Base-by-base conservation (phyloP, 2,888 invertebrate species). In the Zaprionus lineosus region DNA sequence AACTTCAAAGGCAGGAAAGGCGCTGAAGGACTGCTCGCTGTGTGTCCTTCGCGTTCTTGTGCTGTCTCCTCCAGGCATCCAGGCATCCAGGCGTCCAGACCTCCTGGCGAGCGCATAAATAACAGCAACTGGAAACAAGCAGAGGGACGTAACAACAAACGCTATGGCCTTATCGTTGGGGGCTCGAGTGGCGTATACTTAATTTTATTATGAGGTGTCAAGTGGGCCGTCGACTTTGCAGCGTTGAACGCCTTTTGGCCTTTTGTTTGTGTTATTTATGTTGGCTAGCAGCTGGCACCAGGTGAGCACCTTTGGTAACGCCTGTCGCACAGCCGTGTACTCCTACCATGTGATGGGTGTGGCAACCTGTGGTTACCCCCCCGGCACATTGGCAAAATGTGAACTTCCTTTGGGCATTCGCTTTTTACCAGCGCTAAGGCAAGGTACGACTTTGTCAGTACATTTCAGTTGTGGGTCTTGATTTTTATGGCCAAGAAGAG, bases 171-270 rank as follows among this genome's bases (percentile, higher is more conserved):
- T 39, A 46, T 40, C 56, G 39, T 21, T 47, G 55, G 47, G n/a
- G 62, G 71, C 73, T 65, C 63, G 72, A 76, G 70, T 83, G 85
- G 85, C 79, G 85, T 85, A 83, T 86, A 79, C 79, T 85, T 79
- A 84, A 85, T 87, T 88, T 86, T 84, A 87, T 88, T 86, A 88
- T 84, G 87, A 88, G 87, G 88, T 87, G 87, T 86, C 87, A 86
- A 87, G 87, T 87, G 83, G 83, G 77, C 68, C 74, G 68, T 76
- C 81, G 71, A 77, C 77, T 78, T 81, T 56, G 65, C 68, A 47
- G 34, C 26, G 37, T 34, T 53, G 66, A 50, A 56, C 52, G 61
- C 60, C 83, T 60, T 72, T 65, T 69, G 58, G 82, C 67, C 74
- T 71, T 74, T 81, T 84, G 74, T 84, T 74, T 68, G 48, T 60